Evolutionary conservation across 2,113 vertebrate genomes (phyloP).

Genomic region (Burhinus bistriatus): DNA sequence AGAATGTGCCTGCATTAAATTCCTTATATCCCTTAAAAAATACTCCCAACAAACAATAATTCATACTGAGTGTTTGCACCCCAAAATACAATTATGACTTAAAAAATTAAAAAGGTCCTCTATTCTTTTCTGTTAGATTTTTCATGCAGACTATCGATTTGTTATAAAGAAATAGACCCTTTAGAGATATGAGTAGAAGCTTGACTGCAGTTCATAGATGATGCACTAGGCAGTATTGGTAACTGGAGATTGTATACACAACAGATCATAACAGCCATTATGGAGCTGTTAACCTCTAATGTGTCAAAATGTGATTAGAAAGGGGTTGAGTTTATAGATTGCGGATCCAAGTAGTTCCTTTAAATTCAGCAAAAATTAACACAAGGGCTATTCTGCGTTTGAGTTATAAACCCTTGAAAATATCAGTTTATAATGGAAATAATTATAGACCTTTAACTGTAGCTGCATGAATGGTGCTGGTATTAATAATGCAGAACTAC

Average conservation of each 20-base stretch:
- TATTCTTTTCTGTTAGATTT: not conserved
- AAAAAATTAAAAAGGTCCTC: not conserved
- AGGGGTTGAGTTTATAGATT: not conserved
- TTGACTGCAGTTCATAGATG: not conserved
- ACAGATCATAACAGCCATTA: not conserved
- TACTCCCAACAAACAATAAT: not conserved
- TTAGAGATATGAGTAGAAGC: not conserved
- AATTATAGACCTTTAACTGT: not conserved
- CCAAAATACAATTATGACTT: not conserved
- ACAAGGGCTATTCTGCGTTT: not conserved
- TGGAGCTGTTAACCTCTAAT: not conserved
- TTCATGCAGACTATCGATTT: not conserved
- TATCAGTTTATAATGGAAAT: not conserved
- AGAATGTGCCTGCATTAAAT: not conserved
- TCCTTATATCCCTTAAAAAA: not conserved
- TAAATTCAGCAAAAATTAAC: conserved; percentile 1
- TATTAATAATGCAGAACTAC: conserved; percentile 25
- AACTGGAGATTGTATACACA: not conserved
- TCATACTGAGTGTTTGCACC: not conserved
- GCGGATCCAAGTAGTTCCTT: conserved; percentile 16
- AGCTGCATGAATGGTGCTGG: not conserved
- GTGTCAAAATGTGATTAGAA: conserved; percentile 18
- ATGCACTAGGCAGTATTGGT: not conserved
- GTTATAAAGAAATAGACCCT: not conserved
- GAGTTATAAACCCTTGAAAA: conserved; percentile 31